A percentile compares a stretch with the other conserved stretches of the same genome.
phyloP scores from a whole-genome alignment of 2,888 invertebrate genomes.

The Lapara coniferarum region DNA sequence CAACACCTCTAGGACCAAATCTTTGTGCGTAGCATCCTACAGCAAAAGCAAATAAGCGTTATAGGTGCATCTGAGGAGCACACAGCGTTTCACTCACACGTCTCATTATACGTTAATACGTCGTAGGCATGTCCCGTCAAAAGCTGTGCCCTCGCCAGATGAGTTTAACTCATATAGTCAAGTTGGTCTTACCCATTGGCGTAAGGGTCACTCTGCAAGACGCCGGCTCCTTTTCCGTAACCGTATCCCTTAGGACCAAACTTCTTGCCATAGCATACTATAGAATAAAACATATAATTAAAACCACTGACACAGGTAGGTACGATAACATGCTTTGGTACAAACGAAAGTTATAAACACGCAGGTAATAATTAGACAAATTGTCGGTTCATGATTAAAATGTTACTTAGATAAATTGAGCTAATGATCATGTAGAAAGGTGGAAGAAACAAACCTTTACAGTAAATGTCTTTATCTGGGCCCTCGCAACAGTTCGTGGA shows the following conservation, averaged over 20 bases:
- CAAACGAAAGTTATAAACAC: constrained; percentile 33
- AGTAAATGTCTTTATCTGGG: constrained; percentile 97
- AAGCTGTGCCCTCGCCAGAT: constrained; percentile 75
- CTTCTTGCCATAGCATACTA: constrained; percentile 98
- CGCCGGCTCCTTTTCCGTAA: constrained; percentile 98
- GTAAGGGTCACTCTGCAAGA: constrained; percentile 94
- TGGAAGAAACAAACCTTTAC: constrained; percentile 90
- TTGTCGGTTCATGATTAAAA: constrained; percentile 6
- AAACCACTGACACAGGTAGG: constrained; percentile 42
- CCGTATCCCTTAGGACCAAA: constrained; percentile 99
- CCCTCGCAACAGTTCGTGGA: constrained; percentile 96
- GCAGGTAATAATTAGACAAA: constrained; percentile 26
- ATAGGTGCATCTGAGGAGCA: constrained; percentile 65
- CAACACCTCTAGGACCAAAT: constrained; percentile 97
- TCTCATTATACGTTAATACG: constrained; percentile 28
- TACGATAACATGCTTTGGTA: constrained; percentile 38
- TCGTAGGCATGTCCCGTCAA: constrained; percentile 36
- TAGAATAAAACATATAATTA: constrained; percentile 67
- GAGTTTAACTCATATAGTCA: constrained; percentile 60
- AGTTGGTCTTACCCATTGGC: constrained; percentile 88
- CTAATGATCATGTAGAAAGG: constrained; percentile 22
- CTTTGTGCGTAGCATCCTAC: constrained; percentile 97
- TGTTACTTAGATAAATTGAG: constrained; percentile 15
- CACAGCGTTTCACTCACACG: constrained; percentile 54
- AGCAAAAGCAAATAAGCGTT: constrained; percentile 78